Conservation (phyloP, 2,113 vertebrate species). For the Kryptolebias marmoratus region DNA sequence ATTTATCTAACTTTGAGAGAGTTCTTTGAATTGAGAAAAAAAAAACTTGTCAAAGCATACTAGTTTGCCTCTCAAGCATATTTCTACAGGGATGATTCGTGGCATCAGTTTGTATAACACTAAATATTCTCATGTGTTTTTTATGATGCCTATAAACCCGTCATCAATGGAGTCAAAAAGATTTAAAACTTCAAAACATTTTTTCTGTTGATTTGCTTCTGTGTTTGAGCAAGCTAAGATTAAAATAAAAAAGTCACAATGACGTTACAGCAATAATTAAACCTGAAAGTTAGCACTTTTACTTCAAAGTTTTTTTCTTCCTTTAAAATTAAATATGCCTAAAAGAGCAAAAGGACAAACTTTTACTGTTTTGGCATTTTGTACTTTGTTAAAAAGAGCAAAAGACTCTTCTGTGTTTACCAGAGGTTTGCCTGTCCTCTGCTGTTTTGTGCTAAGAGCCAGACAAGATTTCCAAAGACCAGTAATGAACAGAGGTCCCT, state of each 20-base stretch:
- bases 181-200: too few species aligned
- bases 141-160: too few species aligned
- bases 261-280: not conserved
- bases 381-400: not conserved
- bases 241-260: too few species aligned
- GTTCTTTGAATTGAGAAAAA: not conserved
- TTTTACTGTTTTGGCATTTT: not conserved
- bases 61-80: not conserved
- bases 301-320: not conserved
- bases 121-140: too few species aligned
- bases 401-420: not conserved
- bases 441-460: not conserved
- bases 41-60: not conserved
- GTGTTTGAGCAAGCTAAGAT: too few species aligned
- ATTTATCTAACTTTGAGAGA: not conserved
- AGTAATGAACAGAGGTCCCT: constrained; percentile 33
- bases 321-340: not conserved
- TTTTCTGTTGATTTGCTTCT: too few species aligned
- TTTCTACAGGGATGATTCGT: constrained; percentile 11
- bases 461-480: constrained; percentile 21
- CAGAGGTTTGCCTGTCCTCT: not conserved
- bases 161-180: too few species aligned
- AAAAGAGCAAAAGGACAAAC: constrained; percentile 13
- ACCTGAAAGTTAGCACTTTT: not conserved
- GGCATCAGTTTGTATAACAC: constrained; percentile 5